Evolutionary conservation across 2,797 vertebrate species (phyloP).

Genomic region (Enteromius paludinosus): DNA sequence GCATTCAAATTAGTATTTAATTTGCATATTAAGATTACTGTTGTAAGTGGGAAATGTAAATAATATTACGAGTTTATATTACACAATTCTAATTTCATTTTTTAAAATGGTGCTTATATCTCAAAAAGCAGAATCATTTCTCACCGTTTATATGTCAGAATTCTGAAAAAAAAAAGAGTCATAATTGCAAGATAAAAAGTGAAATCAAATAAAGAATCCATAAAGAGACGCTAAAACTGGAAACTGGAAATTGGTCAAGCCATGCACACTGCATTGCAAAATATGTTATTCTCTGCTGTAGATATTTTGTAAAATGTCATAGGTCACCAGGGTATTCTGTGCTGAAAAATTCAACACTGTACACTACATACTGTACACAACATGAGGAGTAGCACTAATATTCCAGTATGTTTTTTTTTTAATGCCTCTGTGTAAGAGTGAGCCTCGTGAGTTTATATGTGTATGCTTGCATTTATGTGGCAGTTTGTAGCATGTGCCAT

Average conservation of each 20-base stretch:
- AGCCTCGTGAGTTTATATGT: not conserved
- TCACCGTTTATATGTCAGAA: too few relatives aligned
- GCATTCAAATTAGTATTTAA: too few relatives aligned
- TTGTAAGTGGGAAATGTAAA: too few relatives aligned
- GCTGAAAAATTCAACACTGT: not conserved
- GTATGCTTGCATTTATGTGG: constrained; percentile 27
- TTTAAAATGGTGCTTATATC: too few relatives aligned
- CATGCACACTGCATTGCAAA: not conserved
- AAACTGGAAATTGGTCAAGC: not conserved
- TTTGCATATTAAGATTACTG: too few relatives aligned
- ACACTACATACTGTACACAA: not conserved
- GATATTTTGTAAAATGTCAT: not conserved
- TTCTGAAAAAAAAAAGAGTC: too few relatives aligned
- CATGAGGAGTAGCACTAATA: not conserved
- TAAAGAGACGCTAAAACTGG: not conserved
- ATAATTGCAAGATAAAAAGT: not conserved
- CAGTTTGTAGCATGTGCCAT: not conserved
- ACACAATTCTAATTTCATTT: too few relatives aligned
- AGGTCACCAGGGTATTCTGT: not conserved
- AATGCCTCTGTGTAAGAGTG: not conserved
- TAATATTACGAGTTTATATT: too few relatives aligned
- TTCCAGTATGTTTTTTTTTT: not conserved
- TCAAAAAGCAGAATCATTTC: not conserved
- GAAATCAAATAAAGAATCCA: not conserved
- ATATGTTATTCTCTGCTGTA: not conserved